Conservation (phyloP, 2,113 vertebrate species). For the Tapirus terrestris region DNA sequence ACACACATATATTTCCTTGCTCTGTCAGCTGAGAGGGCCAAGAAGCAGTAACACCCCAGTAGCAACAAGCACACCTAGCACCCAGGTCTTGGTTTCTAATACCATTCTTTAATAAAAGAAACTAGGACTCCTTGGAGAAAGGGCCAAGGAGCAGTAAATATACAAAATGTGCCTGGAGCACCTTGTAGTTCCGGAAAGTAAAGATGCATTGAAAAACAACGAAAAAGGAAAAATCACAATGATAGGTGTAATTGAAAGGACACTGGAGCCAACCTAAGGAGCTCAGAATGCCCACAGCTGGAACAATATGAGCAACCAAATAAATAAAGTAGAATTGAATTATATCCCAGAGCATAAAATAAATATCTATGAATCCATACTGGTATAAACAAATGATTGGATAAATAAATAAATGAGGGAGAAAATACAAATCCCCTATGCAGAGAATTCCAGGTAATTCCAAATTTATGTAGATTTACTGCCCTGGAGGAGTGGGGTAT, state of each 20-base stretch:
- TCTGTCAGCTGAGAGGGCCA: neutral
- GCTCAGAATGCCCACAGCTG: neutral
- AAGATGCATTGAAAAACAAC: neutral
- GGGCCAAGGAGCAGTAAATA: neutral
- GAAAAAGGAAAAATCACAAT: neutral
- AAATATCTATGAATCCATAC: neutral
- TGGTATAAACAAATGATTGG: neutral
- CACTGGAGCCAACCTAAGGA: neutral
- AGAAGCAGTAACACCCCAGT: neutral
- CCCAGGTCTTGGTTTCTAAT: neutral
- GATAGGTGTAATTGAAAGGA: neutral
- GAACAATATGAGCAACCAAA: neutral
- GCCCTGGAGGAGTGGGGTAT: neutral
- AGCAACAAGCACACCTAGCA: neutral
- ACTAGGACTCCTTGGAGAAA: neutral
- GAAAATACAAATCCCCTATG: neutral
- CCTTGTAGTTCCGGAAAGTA: neutral
- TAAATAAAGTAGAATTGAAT: neutral
- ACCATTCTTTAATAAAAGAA: neutral
- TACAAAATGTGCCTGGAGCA: neutral
- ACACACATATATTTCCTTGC: neutral
- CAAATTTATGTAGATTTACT: neutral
- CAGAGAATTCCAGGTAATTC: neutral
- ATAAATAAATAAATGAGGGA: neutral
- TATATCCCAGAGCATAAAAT: neutral